Base-by-base conservation (phyloP, 2,888 invertebrate genomes). In the Anthoptus insignis region DNA sequence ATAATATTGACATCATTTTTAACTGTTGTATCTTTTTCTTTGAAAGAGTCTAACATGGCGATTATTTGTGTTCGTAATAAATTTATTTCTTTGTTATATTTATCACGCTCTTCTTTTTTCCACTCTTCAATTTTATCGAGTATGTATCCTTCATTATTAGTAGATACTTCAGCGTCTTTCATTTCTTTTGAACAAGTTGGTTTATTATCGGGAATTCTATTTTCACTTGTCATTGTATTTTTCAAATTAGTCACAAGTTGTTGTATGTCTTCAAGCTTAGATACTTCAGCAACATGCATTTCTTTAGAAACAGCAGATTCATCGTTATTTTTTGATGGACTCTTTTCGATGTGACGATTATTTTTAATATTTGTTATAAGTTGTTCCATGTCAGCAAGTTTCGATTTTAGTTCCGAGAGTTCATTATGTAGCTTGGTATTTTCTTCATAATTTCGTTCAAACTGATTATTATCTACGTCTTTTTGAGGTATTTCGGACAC, bases 371-470 rank as follows among this genome's bases (percentile, higher is more conserved):
- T 68, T 11, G 45, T 45, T 27, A 91, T 81, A 16, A 81, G 68
- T 13, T 71, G 71, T 82, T 84, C 88, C 91, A 86, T 94, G 71
- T 93, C 92, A 74, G 92, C 85, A 58, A 94, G 82, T 83, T 94
- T 88, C 64, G 82, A 75, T 75, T 88, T 94, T 65, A 93, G 87
- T 76, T 85, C 89, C 70, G 80, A 90, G 68, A 89, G 87, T 86
- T 87, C 93, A 75, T 79, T 81, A 60, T 81, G 82, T 64, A 97
- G 82, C 80, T 95, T 96, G 45, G 94, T 94, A 1, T 95, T 95
- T 78, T 96, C 95, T 9, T 89, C 91, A 49, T 78, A 76, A 29
- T 68, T 67, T 13, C 65, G 64, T 39, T 68, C 75, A 29, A 29
- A 22, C 11, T 71, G 72, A 59, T 70, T 70, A 42, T 72, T 76